Conservation (phyloP, 2,888 invertebrate genomes). For the Lomographa bimaculata region DNA sequence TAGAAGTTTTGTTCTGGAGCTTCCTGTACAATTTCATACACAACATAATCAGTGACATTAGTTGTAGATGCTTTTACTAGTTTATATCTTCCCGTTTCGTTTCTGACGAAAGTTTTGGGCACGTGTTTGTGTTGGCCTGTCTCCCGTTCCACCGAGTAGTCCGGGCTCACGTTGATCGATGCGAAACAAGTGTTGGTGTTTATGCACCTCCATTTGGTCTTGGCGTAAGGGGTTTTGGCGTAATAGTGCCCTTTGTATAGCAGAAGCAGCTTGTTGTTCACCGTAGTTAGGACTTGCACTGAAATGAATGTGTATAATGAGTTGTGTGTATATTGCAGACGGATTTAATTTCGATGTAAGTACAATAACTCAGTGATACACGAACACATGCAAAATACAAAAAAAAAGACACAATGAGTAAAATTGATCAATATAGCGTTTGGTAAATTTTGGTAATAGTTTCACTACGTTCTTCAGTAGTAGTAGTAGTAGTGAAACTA, state of each 20-base stretch:
- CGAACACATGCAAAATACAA: too few relatives aligned
- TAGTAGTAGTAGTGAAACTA: too few relatives aligned
- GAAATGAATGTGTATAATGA: too few relatives aligned
- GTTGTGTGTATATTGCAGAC: too few relatives aligned
- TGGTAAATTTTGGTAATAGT: too few relatives aligned
- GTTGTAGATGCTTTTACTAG: slow-evolving; percentile 27
- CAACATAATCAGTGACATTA: slow-evolving; percentile 38
- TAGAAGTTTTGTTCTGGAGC: slow-evolving; percentile 3
- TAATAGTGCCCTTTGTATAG: slow-evolving; percentile 59
- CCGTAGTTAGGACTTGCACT: slow-evolving; percentile 50
- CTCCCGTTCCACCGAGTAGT: slow-evolving; percentile 46
- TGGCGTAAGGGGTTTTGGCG: slow-evolving; percentile 48
- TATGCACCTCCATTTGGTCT: slow-evolving; percentile 57
- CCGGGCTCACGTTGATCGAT: slow-evolving; percentile 41
- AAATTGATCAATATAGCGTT: too few relatives aligned
- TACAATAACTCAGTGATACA: too few relatives aligned
- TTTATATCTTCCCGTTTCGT: slow-evolving; percentile 42
- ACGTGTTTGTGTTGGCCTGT: slow-evolving; percentile 47
- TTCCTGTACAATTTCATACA: slow-evolving; percentile 33
- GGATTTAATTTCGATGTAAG: too few relatives aligned
- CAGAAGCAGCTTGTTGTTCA: slow-evolving; percentile 48
- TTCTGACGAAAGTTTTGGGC: slow-evolving; percentile 41
- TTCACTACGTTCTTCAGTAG: too few relatives aligned
- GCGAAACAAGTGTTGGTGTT: slow-evolving; percentile 55
- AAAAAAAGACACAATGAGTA: too few relatives aligned